Evolutionary conservation across 2,888 invertebrate species (phyloP).

Genomic region (Anthoptus insignis): DNA sequence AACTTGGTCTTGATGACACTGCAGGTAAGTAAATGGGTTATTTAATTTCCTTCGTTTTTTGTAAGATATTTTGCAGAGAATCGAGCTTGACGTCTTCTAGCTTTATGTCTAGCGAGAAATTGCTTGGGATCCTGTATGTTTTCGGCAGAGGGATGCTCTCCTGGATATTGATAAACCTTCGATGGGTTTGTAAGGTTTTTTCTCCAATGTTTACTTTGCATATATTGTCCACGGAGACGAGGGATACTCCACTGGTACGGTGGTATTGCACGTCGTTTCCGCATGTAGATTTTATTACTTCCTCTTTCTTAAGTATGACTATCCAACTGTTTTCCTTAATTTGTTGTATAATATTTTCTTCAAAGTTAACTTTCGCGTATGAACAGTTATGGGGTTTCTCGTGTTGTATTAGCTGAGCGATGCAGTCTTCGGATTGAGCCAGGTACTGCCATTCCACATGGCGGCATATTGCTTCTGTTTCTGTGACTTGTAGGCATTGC

Average conservation of each 20-base stretch:
- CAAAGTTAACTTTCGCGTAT: conserved; percentile 16
- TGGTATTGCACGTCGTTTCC: conserved; percentile 48
- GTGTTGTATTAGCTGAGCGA: conserved; percentile 27
- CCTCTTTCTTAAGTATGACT: conserved; percentile 48
- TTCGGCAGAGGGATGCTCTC: conserved; percentile 49
- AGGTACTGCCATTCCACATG: conserved; percentile 50
- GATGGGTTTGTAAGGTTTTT: conserved; percentile 41
- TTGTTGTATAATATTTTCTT: conserved; percentile 48
- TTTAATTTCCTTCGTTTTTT: conserved; percentile 27
- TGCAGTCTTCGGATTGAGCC: conserved; percentile 34
- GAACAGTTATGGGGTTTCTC: conserved; percentile 23
- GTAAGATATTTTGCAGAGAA: conserved; percentile 33
- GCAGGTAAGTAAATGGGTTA: conserved; percentile 15
- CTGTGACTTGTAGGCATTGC: conserved; percentile 43
- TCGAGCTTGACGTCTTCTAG: conserved; percentile 42
- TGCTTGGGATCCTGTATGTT: conserved; percentile 37
- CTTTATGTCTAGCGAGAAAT: conserved; percentile 27
- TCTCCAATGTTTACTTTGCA: conserved; percentile 44
- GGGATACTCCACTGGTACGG: conserved; percentile 42
- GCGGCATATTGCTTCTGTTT: conserved; percentile 46
- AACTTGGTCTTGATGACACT: conserved; percentile 13
- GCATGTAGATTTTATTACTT: conserved; percentile 49
- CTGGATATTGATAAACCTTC: conserved; percentile 41
- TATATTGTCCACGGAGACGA: conserved; percentile 46
- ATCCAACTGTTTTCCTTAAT: conserved; percentile 53